These are phyloP conservation scores for Oryzias melastigma DNA, from an alignment of 2,113 vertebrate species.

Conservation along the genomic window DNA sequence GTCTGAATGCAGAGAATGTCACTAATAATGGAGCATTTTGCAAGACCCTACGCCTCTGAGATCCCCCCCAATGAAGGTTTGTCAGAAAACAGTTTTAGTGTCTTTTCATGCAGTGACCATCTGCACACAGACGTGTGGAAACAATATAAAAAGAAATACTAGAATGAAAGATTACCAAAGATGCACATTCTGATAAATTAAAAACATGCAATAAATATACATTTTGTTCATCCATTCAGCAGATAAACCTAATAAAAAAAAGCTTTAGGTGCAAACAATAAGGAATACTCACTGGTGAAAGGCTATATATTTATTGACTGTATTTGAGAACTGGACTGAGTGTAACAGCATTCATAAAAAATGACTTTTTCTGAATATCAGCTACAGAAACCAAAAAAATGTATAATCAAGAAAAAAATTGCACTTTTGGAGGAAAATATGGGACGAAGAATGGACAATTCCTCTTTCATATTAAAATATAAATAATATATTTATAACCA, in stretches of 20 bases:
- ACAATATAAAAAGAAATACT: constrained; percentile 18
- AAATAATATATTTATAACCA: too few species aligned
- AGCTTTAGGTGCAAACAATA: not conserved
- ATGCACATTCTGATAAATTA: constrained; percentile 27
- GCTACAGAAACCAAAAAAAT: too few species aligned
- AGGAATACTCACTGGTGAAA: too few species aligned
- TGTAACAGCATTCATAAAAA: too few species aligned
- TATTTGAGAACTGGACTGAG: too few species aligned
- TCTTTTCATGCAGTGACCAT: constrained; percentile 56
- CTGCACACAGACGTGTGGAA: constrained; percentile 44
- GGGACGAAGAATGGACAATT: too few species aligned
- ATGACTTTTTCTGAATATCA: too few species aligned
- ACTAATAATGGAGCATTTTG: constrained; percentile 59
- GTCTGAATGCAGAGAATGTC: constrained; percentile 28
- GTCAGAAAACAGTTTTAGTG: constrained; percentile 54
- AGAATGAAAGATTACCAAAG: constrained; percentile 13
- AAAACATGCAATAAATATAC: constrained; percentile 44
- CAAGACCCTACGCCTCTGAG: constrained; percentile 61
- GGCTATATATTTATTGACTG: too few species aligned
- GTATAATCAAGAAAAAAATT: too few species aligned
- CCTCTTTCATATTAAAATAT: too few species aligned
- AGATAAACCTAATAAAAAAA: constrained; percentile 18
- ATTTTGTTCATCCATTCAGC: constrained; percentile 33
- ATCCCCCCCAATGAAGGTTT: constrained; percentile 47
- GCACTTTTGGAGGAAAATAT: too few species aligned